Conservation (phyloP, 2,113 vertebrate genomes). For the Oreochromis aureus region DNA sequence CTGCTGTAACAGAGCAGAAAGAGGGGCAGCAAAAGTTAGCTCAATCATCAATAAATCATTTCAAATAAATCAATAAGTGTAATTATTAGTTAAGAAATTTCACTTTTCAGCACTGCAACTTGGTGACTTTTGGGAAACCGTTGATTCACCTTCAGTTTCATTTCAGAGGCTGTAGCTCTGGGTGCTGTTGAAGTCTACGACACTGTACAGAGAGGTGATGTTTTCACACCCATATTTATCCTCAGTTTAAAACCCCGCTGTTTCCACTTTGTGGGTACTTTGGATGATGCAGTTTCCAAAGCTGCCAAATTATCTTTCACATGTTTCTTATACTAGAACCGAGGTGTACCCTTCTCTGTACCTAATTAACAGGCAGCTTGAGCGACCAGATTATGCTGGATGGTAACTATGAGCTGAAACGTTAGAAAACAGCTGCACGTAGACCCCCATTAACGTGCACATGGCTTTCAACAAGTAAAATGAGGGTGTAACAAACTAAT, state of each 20-base stretch:
- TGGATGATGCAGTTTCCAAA: neutral
- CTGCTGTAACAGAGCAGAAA: conserved; percentile 20
- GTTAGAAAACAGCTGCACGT: neutral
- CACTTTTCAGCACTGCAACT: neutral
- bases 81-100: neutral
- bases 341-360: neutral
- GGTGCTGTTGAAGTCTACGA: neutral
- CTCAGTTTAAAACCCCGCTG: neutral
- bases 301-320: neutral
- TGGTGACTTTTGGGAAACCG: neutral
- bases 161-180: neutral
- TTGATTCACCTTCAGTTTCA: neutral
- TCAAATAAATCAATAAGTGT: accelerated
- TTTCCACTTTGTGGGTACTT: neutral
- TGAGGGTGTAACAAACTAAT: accelerated
- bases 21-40: neutral
- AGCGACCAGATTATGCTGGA: neutral
- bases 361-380: neutral
- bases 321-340: neutral
- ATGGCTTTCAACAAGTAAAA: neutral
- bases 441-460: neutral
- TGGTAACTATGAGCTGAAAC: accelerated
- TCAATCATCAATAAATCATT: accelerated
- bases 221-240: neutral
- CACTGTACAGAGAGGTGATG: neutral